Evolutionary conservation across 2,888 invertebrate genomes (phyloP).

Genomic region (Mythimna loreyi): DNA sequence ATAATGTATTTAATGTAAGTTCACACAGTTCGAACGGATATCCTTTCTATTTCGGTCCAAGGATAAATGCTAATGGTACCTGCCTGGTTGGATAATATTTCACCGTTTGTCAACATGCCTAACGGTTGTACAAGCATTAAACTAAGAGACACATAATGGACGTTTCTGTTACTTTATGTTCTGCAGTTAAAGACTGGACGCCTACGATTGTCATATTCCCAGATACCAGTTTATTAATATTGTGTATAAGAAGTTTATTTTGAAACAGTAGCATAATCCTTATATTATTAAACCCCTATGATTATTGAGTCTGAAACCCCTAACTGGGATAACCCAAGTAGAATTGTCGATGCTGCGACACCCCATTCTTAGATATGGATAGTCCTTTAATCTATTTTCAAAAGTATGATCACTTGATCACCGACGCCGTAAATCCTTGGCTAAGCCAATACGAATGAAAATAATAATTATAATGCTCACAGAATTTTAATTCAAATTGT

Average conservation of each 20-base stretch:
- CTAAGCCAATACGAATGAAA: background rate
- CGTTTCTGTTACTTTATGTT: slow-evolving; percentile 50
- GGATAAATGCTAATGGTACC: slow-evolving; percentile 84
- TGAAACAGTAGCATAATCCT: background rate
- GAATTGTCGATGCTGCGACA: background rate
- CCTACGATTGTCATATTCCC: slow-evolving; percentile 42
- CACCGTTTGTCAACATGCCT: slow-evolving; percentile 76
- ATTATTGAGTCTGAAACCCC: background rate
- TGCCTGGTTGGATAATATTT: slow-evolving; percentile 77
- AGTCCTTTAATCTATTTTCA: too few relatives aligned
- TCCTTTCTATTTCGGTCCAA: slow-evolving; percentile 88
- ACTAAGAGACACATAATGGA: slow-evolving; percentile 57
- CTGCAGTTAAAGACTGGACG: slow-evolving; percentile 32
- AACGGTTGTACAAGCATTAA: slow-evolving; percentile 64
- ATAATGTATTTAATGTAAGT: slow-evolving; percentile 60
- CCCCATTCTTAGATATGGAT: too few relatives aligned
- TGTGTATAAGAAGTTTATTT: slow-evolving; percentile 6
- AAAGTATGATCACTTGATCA: background rate
- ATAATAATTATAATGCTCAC: background rate
- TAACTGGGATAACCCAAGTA: background rate
- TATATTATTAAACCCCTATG: too few relatives aligned
- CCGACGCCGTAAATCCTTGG: too few relatives aligned
- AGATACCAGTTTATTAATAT: slow-evolving; percentile 17
- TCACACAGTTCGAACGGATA: slow-evolving; percentile 85
- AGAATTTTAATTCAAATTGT: background rate